Base-by-base conservation (phyloP, 2,113 vertebrate species). In the Neodon shergylaensis region DNA sequence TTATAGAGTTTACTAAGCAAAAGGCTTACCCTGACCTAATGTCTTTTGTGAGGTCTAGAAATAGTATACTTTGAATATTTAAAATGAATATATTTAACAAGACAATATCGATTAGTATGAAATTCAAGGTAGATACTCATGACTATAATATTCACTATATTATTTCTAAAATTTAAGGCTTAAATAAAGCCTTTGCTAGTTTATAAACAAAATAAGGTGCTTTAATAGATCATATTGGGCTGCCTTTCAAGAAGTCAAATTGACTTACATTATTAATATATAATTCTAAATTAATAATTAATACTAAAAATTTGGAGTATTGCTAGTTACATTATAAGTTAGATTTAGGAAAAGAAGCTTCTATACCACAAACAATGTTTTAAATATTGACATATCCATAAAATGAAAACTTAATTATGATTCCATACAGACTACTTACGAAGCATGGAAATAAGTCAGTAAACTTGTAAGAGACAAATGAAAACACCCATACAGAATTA, bases 221-320 rank as follows among this genome's bases (percentile, higher is more conserved):
- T 66, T 92, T 26, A n/a, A 70, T 68, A 73, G 39, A 88, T 31
- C 36, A 63, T 68, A 87, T 73, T 78, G 58, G 81, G 31, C 63
- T 86, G 42, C 10, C 8, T 90, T 89, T 92, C 16, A 90, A 92
- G 65, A 88, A 95, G 65, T 94, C 28, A 95, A 22, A 22, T 92
- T 90, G 70, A 24, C 49, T 28, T 82, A 26, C 86, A 79, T 90
- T 16, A 79, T 73, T 96, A 96, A 95, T 92, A 21, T 58, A 90
- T 94, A 86, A 95, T 90, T n/a, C 10, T 24, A 68, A 94, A 82
- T 97, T 78, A 92, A 94, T 91, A 88, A 96, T 97, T 91, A 94
- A 92, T 61, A 86, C 39, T 79, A 33, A 66, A 39, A 84, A 91
- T 26, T 66, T 86, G 33, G 81, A 72, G 28, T 52, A 95, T 95